Evolutionary conservation across 2,888 invertebrate species (phyloP).

Genomic region (Alsophila aescularia): DNA sequence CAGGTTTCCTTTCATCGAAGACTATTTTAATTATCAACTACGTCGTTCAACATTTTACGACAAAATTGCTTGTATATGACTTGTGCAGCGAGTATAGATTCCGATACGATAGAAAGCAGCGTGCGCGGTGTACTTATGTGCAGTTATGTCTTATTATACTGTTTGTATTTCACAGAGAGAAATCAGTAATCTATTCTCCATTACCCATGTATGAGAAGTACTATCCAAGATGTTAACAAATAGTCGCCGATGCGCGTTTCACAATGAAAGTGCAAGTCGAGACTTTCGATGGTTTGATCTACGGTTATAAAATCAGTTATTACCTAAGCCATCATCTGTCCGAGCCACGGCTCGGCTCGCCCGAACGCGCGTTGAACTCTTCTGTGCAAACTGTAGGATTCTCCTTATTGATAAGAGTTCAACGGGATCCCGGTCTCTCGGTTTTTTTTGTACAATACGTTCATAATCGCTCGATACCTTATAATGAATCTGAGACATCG

Average conservation of each 20-base stretch:
- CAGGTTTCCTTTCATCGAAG: slow-evolving; percentile 7
- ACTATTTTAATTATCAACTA: slow-evolving; percentile 1
- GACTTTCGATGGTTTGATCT: slow-evolving; percentile 42
- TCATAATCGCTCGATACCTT: slow-evolving; percentile 14
- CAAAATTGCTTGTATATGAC: slow-evolving; percentile 7
- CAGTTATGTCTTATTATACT: slow-evolving; percentile 23
- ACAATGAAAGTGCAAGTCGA: slow-evolving; percentile 50
- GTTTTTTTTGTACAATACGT: slow-evolving; percentile 2
- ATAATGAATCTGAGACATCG: slow-evolving; percentile 19
- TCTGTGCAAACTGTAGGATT: slow-evolving; percentile 21
- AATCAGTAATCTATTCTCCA: slow-evolving; percentile 25
- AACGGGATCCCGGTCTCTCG: not conserved
- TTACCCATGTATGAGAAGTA: slow-evolving; percentile 23
- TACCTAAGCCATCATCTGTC: not conserved
- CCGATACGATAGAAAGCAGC: slow-evolving; percentile 12
- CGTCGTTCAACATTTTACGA: slow-evolving; percentile 7
- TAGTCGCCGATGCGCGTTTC: slow-evolving; percentile 15
- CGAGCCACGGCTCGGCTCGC: slow-evolving; percentile 17
- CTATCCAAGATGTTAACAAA: slow-evolving; percentile 17
- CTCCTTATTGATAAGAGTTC: not conserved
- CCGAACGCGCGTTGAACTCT: slow-evolving; percentile 38
- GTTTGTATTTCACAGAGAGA: slow-evolving; percentile 20
- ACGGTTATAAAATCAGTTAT: slow-evolving; percentile 40
- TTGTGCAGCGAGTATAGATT: not conserved
- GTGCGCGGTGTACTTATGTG: slow-evolving; percentile 22